These are phyloP conservation scores for Drosophila subquinaria DNA, from an alignment of 2,888 invertebrate species.

Conservation along the genomic window DNA sequence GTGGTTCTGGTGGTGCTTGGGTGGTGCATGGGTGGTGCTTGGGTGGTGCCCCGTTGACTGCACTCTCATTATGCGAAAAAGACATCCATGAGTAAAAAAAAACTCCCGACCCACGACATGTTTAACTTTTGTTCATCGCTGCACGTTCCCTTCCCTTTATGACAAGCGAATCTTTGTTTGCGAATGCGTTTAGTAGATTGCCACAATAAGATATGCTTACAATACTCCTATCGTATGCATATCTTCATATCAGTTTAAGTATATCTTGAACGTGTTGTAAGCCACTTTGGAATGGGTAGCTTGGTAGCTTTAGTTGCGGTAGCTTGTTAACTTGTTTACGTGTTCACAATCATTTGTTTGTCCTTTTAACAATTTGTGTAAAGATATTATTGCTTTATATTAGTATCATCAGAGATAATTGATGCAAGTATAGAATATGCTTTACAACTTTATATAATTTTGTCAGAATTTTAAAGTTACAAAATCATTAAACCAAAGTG, in stretches of 20 bases:
- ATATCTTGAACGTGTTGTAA: conserved; percentile 6
- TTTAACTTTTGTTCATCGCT: conserved; percentile 51
- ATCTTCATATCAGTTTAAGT: conserved; percentile 1
- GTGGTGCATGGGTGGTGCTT: not conserved
- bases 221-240: conserved; percentile 10
- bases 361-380: not conserved
- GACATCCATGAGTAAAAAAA: conserved; percentile 30
- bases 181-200: conserved; percentile 70
- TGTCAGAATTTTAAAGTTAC: no score
- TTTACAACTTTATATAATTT: no score
- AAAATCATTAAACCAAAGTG: no score
- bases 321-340: no score
- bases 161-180: conserved; percentile 57
- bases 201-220: conserved; percentile 32
- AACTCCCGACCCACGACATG: conserved; percentile 30
- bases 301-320: no score
- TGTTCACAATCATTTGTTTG: not conserved
- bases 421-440: no score
- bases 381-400: not conserved
- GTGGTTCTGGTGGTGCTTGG: conserved; percentile 7
- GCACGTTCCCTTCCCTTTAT: conserved; percentile 20
- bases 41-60: conserved; percentile 5
- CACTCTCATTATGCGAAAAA: conserved; percentile 58
- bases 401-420: no score
- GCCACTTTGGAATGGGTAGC: not conserved